Evolutionary conservation across 64 coral and sea anemone species (phyloP), one percentile per base, ranked within the genome.

Genomic region (Montipora foliosa): DNA sequence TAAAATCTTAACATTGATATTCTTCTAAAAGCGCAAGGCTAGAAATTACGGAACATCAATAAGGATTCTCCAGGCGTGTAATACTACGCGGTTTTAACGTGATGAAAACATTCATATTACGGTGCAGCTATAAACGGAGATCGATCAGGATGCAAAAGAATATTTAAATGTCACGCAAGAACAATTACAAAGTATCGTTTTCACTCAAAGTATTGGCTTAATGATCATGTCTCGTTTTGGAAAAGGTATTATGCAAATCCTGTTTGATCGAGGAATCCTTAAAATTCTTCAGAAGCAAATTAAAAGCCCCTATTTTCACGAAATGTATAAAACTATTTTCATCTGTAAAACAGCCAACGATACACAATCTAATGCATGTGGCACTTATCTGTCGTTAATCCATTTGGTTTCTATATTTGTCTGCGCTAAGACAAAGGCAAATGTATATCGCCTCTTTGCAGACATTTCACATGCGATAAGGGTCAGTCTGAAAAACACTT

Each of bases 231-330:
- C 68, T 47, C 76, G 3, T 79, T 49, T 15, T 49, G 0, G 11
- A 7, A 79, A 50, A 12, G 29, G 74, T n/a, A 79, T 79, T 50
- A 79, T 19, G 48, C 47, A 79, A 79, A 79, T 79, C 76, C 5
- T 79, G 47, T 79, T 79, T 79, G 76, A 48, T 50, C 44, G 29
- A 11, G 75, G 64, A 68, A 68, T 68, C 13, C 16, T 68, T 16
- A 68, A 68, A 68, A 68, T 17, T 16, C 10, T 71, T 71, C 20
- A 71, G 4, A 21, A 71, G 8, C 68, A 24, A 79, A 79, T 79
- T 77, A 12, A 50, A 76, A 4, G 6, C 74, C 74, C 8, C 8
- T 3, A 77, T 17, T 68, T n/a, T 22, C 68, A 0, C 21, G 17
- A 71, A 21, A 71, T 24, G 19, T 3, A 1, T 6, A 24, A 17